A percentile compares a stretch with the other conserved stretches of the same genome.
Conservation (phyloP, 1,140 invertebrate genomes). For the Pectinophora gossypiella region DNA sequence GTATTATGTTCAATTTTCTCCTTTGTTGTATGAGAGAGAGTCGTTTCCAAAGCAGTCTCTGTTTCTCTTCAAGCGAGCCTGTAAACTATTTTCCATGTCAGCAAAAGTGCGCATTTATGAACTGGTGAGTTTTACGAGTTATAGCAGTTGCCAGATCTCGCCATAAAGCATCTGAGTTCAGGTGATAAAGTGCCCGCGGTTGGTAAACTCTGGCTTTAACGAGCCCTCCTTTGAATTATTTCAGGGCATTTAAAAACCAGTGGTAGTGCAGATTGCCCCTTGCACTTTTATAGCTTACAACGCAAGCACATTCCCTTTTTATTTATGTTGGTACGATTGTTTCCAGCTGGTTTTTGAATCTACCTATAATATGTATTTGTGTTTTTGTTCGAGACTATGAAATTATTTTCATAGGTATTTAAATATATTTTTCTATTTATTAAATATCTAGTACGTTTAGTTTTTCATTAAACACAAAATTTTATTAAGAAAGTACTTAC, state of each 20-base stretch:
- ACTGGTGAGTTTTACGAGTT: slow-evolving; percentile 32
- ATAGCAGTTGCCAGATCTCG: slow-evolving; percentile 19
- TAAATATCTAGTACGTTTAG: no score
- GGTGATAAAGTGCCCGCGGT: slow-evolving; percentile 34
- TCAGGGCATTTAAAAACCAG: slow-evolving; percentile 42
- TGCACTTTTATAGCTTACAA: slow-evolving; percentile 1
- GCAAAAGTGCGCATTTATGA: slow-evolving; percentile 55
- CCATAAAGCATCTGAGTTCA: slow-evolving; percentile 33
- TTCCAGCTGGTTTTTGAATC: no score
- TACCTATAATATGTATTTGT: no score
- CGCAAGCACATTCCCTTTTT: slow-evolving; percentile 29
- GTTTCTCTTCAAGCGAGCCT: no score
- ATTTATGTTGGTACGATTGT: slow-evolving; percentile 4
- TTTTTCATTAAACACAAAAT: no score
- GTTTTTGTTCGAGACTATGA: no score
- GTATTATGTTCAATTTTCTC: no score
- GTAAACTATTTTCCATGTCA: slow-evolving; percentile 70
- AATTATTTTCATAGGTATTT: no score
- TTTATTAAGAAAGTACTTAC: no score
- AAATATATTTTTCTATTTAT: no score
- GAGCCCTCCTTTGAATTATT: slow-evolving; percentile 59
- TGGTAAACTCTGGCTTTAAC: slow-evolving; percentile 37
- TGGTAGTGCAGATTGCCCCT: slow-evolving; percentile 40
- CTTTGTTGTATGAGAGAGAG: no score
- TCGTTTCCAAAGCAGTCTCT: no score